These are phyloP conservation scores for Drosophila emarginata DNA, from an alignment of 2,888 invertebrate species.

Conservation along the genomic window DNA sequence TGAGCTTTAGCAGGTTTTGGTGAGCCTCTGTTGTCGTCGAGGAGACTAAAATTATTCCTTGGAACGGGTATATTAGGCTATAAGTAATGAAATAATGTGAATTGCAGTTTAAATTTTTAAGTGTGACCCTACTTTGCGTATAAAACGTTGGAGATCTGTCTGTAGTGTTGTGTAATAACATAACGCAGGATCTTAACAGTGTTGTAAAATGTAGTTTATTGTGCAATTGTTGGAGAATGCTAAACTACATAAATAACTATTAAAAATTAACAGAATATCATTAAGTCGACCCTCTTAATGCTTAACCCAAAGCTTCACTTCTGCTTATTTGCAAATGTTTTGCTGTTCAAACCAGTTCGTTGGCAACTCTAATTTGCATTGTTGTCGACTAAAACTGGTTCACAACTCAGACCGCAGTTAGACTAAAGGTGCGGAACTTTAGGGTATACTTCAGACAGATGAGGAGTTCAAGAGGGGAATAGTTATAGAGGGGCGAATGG, in stretches of 20 bases:
- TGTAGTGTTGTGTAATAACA: too few relatives aligned
- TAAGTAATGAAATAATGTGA: neutral
- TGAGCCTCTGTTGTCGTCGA: neutral
- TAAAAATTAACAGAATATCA: neutral
- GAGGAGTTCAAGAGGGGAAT: neutral
- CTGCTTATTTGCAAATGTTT: conserved; percentile 42
- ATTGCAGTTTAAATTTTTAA: neutral
- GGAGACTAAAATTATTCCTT: neutral
- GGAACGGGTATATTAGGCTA: neutral
- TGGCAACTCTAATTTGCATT: conserved; percentile 73
- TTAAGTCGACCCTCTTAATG: neutral
- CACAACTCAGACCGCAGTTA: conserved; percentile 30
- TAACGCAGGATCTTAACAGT: too few relatives aligned
- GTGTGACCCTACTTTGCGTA: neutral
- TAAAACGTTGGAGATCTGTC: too few relatives aligned
- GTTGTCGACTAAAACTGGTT: conserved; percentile 58
- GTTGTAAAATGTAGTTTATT: too few relatives aligned
- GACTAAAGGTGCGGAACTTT: conserved; percentile 4
- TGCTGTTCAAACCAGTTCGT: conserved; percentile 61
- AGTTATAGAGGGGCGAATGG: neutral
- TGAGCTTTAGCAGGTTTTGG: conserved; percentile 50
- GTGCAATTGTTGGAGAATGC: too few relatives aligned
- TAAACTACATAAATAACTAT: too few relatives aligned
- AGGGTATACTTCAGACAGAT: conserved; percentile 30
- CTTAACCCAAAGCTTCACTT: neutral